Conservation (phyloP, 2,113 vertebrate genomes). For the Callocephalon fimbriatum region DNA sequence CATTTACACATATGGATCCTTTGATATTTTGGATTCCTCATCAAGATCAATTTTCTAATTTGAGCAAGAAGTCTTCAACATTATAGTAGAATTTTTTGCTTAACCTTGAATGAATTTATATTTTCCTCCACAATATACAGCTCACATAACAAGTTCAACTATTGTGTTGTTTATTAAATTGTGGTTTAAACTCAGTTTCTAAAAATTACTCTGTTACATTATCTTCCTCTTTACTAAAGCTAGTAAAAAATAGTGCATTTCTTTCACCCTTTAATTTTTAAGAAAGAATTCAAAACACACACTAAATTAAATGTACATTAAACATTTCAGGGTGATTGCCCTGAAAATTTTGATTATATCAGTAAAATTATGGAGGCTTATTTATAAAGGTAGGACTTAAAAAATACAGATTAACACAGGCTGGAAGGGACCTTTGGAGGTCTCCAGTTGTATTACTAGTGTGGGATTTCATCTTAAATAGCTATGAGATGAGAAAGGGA, state of each 20-base stretch:
- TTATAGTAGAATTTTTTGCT: background rate
- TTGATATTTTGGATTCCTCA: background rate
- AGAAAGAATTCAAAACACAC: background rate
- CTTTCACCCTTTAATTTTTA: background rate
- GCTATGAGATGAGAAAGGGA: background rate
- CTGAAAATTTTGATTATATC: background rate
- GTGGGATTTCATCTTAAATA: background rate
- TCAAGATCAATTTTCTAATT: slow-evolving; percentile 50
- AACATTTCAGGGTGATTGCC: background rate
- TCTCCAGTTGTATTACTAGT: background rate
- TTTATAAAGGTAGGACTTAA: background rate
- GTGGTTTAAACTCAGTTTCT: slow-evolving; percentile 18
- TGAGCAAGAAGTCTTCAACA: background rate
- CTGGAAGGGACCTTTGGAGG: background rate
- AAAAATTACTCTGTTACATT: slow-evolving; percentile 11
- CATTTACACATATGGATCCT: background rate
- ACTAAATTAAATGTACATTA: background rate
- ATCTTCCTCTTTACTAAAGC: background rate
- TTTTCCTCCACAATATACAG: background rate
- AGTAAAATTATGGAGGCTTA: background rate
- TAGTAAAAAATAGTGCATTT: background rate
- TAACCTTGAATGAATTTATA: background rate
- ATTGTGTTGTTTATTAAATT: slow-evolving; percentile 8
- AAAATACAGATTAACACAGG: background rate
- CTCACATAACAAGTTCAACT: slow-evolving; percentile 8